These are phyloP conservation scores for Subanguina moxae DNA, from an alignment of 1,140 invertebrate genomes.

Conservation along the genomic window DNA sequence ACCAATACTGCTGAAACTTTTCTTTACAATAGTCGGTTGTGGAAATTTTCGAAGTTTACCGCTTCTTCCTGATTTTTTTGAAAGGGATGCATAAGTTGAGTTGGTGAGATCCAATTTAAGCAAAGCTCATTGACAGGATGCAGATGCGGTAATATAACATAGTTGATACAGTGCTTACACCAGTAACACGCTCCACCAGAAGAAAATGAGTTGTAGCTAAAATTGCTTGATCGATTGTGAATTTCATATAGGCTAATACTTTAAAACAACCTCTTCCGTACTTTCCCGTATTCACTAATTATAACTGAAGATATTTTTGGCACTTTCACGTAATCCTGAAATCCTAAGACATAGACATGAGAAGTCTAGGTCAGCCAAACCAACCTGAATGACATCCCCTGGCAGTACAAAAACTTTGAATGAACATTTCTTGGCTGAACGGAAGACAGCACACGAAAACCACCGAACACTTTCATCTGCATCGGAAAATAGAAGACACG, in stretches of 20 bases:
- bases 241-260: neutral
- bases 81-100: neutral
- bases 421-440: neutral
- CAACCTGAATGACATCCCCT: neutral
- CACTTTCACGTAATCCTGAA: constrained; percentile 1
- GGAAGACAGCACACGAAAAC: constrained; percentile 7
- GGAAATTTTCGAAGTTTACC: constrained; percentile 9
- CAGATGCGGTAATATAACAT: neutral
- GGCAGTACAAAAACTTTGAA: constrained; percentile 1
- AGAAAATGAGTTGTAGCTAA: neutral
- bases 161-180: neutral
- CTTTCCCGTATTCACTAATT: neutral
- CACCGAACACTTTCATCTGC: neutral
- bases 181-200: neutral
- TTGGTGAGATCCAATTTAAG: neutral
- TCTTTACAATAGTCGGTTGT: neutral
- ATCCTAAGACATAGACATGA: too few species aligned
- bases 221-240: neutral
- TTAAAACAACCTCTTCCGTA: constrained; percentile 1
- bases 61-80: constrained; percentile 11
- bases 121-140: neutral
- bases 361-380: too few species aligned
- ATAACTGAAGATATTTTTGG: neutral
- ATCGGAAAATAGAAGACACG: constrained; percentile 7
- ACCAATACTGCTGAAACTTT: constrained; percentile 10